These are phyloP conservation scores for Leucoma salicis DNA, from an alignment of 2,888 invertebrate genomes.

Conservation along the genomic window DNA sequence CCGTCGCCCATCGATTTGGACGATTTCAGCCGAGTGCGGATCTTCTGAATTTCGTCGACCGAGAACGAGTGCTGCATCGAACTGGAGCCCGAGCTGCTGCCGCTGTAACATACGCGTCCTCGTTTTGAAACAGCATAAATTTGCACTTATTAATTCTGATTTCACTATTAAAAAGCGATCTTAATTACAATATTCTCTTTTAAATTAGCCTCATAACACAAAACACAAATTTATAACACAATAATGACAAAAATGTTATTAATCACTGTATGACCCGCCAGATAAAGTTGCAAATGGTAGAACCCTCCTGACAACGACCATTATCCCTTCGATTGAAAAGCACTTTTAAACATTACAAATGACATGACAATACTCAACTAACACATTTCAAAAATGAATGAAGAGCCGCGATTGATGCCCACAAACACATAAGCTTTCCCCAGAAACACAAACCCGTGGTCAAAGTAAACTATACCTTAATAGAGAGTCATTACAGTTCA, in stretches of 20 bases:
- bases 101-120: too few species aligned
- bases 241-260: slow-evolving; percentile 15
- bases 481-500: slow-evolving; percentile 22
- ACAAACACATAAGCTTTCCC: slow-evolving; percentile 45
- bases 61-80: slow-evolving; percentile 93
- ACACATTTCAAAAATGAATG: background rate
- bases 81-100: slow-evolving; percentile 88
- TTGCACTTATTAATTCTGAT: too few species aligned
- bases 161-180: too few species aligned
- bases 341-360: background rate
- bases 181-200: too few species aligned
- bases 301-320: too few species aligned
- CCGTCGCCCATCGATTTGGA: slow-evolving; percentile 94
- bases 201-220: too few species aligned
- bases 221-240: slow-evolving; percentile 13
- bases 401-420: slow-evolving; percentile 1
- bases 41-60: slow-evolving; percentile 94
- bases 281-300: too few species aligned
- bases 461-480: slow-evolving; percentile 39
- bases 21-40: slow-evolving; percentile 91
- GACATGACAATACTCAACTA: background rate
- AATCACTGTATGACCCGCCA: too few species aligned
- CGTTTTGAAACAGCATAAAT: too few species aligned
- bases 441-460: slow-evolving; percentile 33
- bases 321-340: too few species aligned